Conservation (phyloP, 2,797 vertebrate genomes). For the Sphaeramia orbicularis region DNA sequence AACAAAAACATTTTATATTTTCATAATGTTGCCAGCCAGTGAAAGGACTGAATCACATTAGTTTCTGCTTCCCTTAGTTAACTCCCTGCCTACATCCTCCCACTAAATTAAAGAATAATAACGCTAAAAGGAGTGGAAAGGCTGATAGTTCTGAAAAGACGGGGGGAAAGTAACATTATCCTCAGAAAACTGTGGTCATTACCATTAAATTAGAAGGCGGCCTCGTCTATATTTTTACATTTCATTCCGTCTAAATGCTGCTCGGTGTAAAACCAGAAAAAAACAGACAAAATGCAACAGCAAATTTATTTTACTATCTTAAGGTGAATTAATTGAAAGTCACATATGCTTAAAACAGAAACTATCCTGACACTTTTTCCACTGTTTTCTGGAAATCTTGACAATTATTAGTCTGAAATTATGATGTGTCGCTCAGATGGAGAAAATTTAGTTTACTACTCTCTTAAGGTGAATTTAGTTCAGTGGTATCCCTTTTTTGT, state of each 20-base stretch:
- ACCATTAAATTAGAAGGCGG: slow-evolving; percentile 34
- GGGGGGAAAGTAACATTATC: slow-evolving; percentile 30
- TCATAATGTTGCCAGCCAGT: slow-evolving; percentile 56
- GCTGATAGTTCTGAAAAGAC: slow-evolving; percentile 42
- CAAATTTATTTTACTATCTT: slow-evolving; percentile 19
- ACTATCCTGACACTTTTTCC: no score
- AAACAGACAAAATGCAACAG: neutral
- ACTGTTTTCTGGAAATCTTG: no score
- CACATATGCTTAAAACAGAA: no score
- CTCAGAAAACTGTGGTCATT: slow-evolving; percentile 35
- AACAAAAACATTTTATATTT: slow-evolving; percentile 66
- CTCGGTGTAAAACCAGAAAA: slow-evolving; percentile 29
- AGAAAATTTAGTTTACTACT: no score
- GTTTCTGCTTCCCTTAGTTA: slow-evolving; percentile 51
- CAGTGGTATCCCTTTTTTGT: no score
- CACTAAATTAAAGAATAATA: slow-evolving; percentile 64
- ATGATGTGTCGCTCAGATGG: no score
- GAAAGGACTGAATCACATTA: slow-evolving; percentile 67
- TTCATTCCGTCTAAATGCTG: slow-evolving; percentile 27
- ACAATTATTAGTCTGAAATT: no score
- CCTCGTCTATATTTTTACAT: slow-evolving; percentile 42
- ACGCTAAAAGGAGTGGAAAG: slow-evolving; percentile 56
- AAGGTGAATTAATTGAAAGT: neutral
- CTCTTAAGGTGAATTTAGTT: no score
- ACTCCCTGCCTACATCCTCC: slow-evolving; percentile 31